A percentile compares a stretch with the other conserved stretches of the same genome.
Conservation (phyloP, 2,113 vertebrate genomes). For the Anguilla japonica region DNA sequence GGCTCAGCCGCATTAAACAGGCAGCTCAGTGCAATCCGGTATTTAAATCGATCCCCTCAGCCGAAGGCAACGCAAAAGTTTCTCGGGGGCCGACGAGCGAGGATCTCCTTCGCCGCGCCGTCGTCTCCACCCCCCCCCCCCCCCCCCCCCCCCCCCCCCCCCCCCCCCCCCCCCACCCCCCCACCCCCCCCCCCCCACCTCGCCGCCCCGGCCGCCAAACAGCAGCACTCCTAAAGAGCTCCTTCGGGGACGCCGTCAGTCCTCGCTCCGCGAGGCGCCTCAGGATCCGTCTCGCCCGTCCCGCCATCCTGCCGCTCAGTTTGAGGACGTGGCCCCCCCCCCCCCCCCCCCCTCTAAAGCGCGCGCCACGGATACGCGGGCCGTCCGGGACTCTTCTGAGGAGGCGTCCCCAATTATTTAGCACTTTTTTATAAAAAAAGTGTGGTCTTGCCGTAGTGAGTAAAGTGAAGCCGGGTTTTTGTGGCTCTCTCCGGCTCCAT, state of each 20-base stretch:
- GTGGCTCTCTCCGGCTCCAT: neutral
- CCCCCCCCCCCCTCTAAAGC: too few species aligned
- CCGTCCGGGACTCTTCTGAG: too few species aligned
- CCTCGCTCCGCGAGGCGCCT: too few species aligned
- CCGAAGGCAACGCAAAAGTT: constrained; percentile 16
- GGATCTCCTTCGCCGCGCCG: neutral
- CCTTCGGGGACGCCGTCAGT: constrained; percentile 7
- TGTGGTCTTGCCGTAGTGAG: too few species aligned
- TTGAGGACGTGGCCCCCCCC: too few species aligned
- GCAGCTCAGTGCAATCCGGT: neutral
- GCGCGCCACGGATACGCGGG: too few species aligned
- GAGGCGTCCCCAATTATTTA: too few species aligned
- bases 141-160: neutral
- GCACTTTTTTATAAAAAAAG: too few species aligned
- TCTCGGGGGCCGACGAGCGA: constrained; percentile 3
- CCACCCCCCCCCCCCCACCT: too few species aligned
- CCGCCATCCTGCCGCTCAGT: too few species aligned
- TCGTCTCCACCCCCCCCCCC: neutral
- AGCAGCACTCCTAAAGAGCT: neutral
- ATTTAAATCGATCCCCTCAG: constrained; percentile 21
- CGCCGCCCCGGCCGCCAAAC: neutral
- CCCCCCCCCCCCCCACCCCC: neutral
- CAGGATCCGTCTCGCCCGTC: too few species aligned
- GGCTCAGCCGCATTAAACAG: neutral
- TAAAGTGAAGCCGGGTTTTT: neutral